Evolutionary conservation across 2,888 invertebrate genomes (phyloP), one percentile per base, ranked within the genome.

Genomic region (Diplolepis rosae): DNA sequence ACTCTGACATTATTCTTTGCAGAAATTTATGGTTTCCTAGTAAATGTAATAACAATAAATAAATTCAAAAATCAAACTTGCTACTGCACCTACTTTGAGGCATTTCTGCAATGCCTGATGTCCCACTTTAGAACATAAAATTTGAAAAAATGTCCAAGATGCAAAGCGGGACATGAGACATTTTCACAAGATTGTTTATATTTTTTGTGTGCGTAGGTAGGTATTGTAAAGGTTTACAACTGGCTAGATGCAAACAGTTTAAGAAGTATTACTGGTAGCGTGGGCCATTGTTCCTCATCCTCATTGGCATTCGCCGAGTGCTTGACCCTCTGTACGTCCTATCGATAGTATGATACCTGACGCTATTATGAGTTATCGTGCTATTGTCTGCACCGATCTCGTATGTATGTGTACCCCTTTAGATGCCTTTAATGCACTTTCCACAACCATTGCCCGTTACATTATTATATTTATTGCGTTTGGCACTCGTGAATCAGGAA

Each of bases 341-440:
- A 86, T 87, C 85, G 83, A 85, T 85, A 83, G 83, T 79, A 84
- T 85, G 85, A 86, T 87, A 80, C 79, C 77, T 81, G 78, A 85
- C 79, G 81, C 85, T 87, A 87, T 87, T 87, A 87, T 87, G 85
- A 88, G 83, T 87, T 88, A 88, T 87, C 83, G 86, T 72, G 79
- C 87, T 78, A 88, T 88, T 88, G 87, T 88, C 82, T 81, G n/a
- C 65, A 65, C 66, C 71, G 69, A 68, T 71, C 68, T 75, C 65
- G 32, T 56, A n/a, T 61, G 39, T 61, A 61, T 61, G 39, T 22
- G 24, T 61, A 35, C 35, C 22, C 56, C 30, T 56, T 56, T 32
- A 15, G 32, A 61, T 9, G 61, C 61, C 24, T 61, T 39, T 39
- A 39, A 61, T 61, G 24, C 24, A 24, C 61, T 39, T 61, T 61